Evolutionary conservation across 2,797 vertebrate genomes (phyloP).

Genomic region (Galago senegalensis): DNA sequence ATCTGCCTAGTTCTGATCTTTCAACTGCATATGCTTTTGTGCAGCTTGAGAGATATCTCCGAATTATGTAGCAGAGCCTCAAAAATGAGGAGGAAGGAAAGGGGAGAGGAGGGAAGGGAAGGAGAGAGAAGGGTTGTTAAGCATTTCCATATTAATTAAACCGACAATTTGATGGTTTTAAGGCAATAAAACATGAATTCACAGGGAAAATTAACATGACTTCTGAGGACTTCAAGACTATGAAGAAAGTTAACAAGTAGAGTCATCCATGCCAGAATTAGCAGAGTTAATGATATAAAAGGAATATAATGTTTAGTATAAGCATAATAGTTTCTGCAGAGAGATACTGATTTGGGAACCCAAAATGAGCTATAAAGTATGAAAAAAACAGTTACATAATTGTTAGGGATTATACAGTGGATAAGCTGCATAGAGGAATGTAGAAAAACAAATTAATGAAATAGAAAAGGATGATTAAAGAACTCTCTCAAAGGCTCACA

Average conservation of each 20-base stretch:
- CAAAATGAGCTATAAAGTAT: neutral
- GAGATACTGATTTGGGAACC: neutral
- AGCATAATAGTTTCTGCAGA: neutral
- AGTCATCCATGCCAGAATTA: neutral
- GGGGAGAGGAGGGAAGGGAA: neutral
- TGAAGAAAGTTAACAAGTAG: neutral
- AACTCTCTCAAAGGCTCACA: neutral
- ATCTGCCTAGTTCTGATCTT: neutral
- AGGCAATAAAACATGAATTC: neutral
- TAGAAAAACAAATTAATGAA: neutral
- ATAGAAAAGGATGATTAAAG: neutral
- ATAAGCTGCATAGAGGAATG: neutral
- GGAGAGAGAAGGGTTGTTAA: neutral
- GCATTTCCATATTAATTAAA: neutral
- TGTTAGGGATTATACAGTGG: neutral
- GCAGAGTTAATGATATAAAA: neutral
- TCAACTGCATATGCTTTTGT: neutral
- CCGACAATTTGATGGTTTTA: neutral
- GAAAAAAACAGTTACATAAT: neutral
- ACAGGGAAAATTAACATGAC: neutral
- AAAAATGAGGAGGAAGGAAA: neutral
- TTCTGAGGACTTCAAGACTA: neutral
- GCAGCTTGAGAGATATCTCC: neutral
- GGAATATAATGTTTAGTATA: neutral
- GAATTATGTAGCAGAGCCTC: neutral